Conservation (phyloP, 2,797 vertebrate genomes). For the Setipinna tenuifilis region DNA sequence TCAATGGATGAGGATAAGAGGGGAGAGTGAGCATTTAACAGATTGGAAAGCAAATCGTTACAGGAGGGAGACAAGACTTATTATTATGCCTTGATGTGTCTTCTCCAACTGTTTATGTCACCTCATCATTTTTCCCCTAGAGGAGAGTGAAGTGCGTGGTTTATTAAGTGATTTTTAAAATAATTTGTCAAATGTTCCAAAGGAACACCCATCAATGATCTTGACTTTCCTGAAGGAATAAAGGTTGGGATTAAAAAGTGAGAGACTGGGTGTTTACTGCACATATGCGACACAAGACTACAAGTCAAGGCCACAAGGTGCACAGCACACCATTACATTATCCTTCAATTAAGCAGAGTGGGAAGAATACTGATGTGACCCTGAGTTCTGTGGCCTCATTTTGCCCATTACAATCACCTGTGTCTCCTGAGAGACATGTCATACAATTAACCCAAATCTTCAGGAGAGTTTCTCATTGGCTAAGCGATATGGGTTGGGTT, state of each 20-base stretch:
- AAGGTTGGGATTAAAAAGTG: neutral
- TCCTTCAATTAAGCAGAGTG: neutral
- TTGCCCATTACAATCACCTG: neutral
- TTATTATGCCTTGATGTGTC: neutral
- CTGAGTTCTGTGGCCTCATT: neutral
- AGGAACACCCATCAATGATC: neutral
- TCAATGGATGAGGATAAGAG: neutral
- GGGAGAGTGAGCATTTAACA: neutral
- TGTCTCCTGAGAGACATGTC: neutral
- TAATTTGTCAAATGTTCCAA: neutral
- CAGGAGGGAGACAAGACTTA: neutral
- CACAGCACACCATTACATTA: neutral
- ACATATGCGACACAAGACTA: neutral
- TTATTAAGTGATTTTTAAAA: neutral
- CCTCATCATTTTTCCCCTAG: neutral
- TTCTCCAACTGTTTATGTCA: neutral
- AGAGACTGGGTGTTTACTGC: neutral
- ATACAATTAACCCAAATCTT: neutral
- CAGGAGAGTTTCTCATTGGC: neutral
- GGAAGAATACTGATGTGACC: too few relatives aligned
- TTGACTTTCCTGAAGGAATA: neutral
- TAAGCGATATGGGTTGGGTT: neutral
- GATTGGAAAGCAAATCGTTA: neutral
- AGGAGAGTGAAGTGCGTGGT: neutral
- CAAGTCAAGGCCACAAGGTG: too few relatives aligned